Percentiles rank a stretch among this genome's conserved stretches.
Conservation (phyloP, 2,888 invertebrate genomes). For the Melinopterus prodromus region DNA sequence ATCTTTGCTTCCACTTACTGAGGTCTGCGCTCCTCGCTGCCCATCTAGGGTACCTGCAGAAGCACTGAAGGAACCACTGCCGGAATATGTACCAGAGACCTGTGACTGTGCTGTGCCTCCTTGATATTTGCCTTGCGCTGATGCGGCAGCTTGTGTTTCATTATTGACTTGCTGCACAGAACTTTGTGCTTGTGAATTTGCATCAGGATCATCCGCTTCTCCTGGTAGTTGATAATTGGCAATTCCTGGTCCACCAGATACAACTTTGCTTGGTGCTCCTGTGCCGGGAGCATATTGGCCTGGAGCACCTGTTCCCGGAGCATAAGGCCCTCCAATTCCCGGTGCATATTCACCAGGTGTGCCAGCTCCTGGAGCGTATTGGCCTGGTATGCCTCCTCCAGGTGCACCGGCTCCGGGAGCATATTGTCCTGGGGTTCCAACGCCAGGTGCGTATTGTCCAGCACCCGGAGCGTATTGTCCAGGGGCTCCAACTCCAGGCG, state of each 20-base stretch:
- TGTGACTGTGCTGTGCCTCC: conserved; percentile 83
- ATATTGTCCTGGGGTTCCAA: conserved; percentile 23
- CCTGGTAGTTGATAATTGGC: conserved; percentile 14
- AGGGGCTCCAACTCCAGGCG: background rate
- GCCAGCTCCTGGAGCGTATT: conserved; percentile 17
- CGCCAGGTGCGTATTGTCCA: conserved; percentile 10
- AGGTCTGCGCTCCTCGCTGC: conserved; percentile 74
- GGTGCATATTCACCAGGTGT: conserved; percentile 21
- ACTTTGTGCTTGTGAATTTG: conserved; percentile 78
- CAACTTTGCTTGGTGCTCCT: conserved; percentile 24
- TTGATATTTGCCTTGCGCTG: conserved; percentile 78
- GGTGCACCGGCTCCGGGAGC: conserved; percentile 7
- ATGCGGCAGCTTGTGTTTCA: conserved; percentile 79
- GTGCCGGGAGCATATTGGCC: conserved; percentile 22
- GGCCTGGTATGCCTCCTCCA: background rate
- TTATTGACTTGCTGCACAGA: conserved; percentile 66
- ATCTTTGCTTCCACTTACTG: conserved; percentile 76
- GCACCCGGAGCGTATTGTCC: conserved; percentile 11
- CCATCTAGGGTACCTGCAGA: conserved; percentile 82
- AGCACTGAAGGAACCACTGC: conserved; percentile 82
- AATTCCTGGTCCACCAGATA: conserved; percentile 32
- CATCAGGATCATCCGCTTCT: conserved; percentile 56
- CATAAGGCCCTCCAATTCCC: background rate
- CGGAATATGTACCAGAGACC: conserved; percentile 81
- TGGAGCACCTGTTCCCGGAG: background rate